Conservation (phyloP, 2,113 vertebrate genomes). For the Podarcis cretensis region DNA sequence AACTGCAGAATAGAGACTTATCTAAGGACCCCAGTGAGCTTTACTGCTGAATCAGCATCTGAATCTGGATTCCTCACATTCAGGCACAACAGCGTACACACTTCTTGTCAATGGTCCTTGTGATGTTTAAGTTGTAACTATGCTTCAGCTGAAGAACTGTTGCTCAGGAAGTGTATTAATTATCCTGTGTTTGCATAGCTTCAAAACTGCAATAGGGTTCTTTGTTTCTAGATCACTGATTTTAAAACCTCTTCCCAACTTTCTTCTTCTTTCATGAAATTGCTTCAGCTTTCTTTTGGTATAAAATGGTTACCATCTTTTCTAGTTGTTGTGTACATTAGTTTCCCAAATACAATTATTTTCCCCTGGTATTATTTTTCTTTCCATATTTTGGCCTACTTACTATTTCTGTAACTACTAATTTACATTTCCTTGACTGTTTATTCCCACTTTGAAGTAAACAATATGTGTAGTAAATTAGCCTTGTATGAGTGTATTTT, state of each 20-base stretch:
- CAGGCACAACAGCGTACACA: background rate
- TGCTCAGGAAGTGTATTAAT: background rate
- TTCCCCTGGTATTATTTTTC: background rate
- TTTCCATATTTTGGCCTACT: background rate
- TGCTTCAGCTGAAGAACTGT: background rate
- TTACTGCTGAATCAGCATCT: background rate
- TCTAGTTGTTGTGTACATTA: background rate
- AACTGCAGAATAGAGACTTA: too few relatives aligned
- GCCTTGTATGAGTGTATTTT: background rate
- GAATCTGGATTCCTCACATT: background rate
- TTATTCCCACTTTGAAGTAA: background rate
- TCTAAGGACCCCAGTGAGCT: background rate
- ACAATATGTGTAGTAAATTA: background rate
- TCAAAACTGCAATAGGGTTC: background rate
- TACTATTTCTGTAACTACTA: background rate
- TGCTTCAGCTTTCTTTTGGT: background rate
- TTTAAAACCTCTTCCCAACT: background rate
- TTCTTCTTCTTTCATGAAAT: background rate
- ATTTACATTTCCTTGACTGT: background rate
- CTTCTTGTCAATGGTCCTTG: background rate
- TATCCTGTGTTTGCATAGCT: background rate
- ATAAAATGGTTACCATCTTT: background rate
- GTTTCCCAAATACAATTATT: background rate
- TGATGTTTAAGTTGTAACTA: background rate
- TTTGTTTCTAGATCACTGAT: background rate